phyloP scores from a whole-genome alignment of 1,140 invertebrate genomes.

The Pomacea maculata region DNA sequence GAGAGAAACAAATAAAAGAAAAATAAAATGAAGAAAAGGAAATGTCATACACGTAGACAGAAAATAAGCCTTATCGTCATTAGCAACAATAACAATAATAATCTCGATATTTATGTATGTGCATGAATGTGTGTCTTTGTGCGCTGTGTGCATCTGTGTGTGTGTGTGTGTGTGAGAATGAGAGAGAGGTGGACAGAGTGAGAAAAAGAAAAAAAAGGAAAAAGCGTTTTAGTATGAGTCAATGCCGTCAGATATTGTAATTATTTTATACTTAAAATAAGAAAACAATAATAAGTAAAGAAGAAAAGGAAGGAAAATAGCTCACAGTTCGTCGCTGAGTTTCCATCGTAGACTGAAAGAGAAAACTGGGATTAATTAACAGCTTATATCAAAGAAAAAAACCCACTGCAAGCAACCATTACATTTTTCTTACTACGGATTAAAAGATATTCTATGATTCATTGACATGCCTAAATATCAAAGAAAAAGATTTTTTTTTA shows the following conservation, averaged over 20 bases:
- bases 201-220: too few species aligned
- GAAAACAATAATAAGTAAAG: background rate
- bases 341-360: background rate
- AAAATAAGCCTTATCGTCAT: background rate
- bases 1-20: background rate
- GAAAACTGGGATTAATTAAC: background rate
- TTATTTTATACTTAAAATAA: background rate
- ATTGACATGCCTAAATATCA: too few species aligned
- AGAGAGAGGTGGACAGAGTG: background rate
- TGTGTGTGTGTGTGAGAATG: constrained; percentile 13
- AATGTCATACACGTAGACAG: too few species aligned
- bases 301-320: too few species aligned
- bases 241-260: too few species aligned
- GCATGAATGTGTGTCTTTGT: background rate
- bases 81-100: too few species aligned
- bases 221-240: background rate
- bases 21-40: background rate
- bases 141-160: constrained; percentile 2
- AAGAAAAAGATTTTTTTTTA: too few species aligned
- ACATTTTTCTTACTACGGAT: too few species aligned
- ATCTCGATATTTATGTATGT: background rate
- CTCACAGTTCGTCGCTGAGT: background rate
- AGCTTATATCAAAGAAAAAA: too few species aligned
- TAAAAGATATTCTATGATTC: too few species aligned
- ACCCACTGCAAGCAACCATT: too few species aligned